phyloP scores from a whole-genome alignment of 2,113 vertebrate species.

The Notiomystis cincta region DNA sequence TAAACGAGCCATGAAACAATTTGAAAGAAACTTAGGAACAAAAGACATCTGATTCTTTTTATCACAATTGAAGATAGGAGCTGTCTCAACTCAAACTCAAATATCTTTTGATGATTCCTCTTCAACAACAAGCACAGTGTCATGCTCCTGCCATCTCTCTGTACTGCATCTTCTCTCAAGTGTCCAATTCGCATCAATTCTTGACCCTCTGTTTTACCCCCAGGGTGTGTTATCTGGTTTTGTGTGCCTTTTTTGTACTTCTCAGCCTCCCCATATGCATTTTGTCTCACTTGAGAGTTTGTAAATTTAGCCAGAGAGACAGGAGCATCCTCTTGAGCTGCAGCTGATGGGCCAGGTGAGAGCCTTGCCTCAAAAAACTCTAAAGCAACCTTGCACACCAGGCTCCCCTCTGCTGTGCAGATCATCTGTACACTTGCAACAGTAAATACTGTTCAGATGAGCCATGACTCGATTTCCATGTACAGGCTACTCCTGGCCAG shows the following conservation, averaged over 20 bases:
- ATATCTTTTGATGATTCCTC: not conserved
- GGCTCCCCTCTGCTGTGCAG: not conserved
- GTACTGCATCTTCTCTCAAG: not conserved
- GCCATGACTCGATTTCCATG: not conserved
- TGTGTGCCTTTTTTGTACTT: not conserved
- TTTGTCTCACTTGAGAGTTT: not conserved
- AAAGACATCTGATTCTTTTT: not conserved
- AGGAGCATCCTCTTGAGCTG: not conserved
- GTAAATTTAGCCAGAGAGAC: not conserved
- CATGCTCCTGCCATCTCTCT: not conserved
- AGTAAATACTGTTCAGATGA: not conserved
- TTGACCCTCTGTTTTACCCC: not conserved
- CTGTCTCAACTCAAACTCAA: not conserved
- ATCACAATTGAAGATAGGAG: not conserved
- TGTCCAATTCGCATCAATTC: not conserved
- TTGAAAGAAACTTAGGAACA: constrained; percentile 19
- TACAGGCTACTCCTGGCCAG: not conserved
- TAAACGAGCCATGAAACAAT: not conserved
- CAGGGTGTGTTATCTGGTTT: not conserved
- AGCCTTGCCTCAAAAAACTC: not conserved
- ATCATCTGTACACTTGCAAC: not conserved
- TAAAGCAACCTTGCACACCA: not conserved
- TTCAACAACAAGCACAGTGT: not conserved
- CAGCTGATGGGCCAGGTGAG: not conserved
- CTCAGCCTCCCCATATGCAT: not conserved